Evolutionary conservation across 1,140 invertebrate genomes (phyloP), one percentile per base, ranked within the genome.

Genomic region (Mactra quadrangularis): DNA sequence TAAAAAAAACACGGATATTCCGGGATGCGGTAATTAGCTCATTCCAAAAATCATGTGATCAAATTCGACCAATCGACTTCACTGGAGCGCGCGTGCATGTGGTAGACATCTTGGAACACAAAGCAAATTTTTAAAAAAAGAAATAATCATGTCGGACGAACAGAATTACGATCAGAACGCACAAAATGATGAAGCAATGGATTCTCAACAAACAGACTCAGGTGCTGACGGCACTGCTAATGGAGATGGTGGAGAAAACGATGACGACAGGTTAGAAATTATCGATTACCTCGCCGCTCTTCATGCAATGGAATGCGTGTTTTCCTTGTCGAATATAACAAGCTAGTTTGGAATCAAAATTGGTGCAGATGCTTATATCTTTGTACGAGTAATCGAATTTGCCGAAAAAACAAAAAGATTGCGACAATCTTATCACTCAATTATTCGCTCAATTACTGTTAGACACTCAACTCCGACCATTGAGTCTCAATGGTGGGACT

Each of bases 111-210:
- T 76, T 76, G 55, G 2, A 59, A 15, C n/a, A 25, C 19, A n/a
- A 45, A n/a, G 25, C 25, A 41, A 22, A 11, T 38, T 41, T n/a
- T 55, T 38, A 50, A 25, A 71, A 19, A 3, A 74, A 71, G 22
- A 78, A 66, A 27, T 38, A 66, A 78, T 19, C 41, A 68, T 68
- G 64, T 53, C 29, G n/a, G 66, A 60, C 25, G 77, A 81, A 57
- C 77, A 79, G 29, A 68, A 27, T 29, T 53, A 57, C 17, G 62
- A 79, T 41, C 62, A 59, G 29, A 66, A n/a, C 41, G 45, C 35
- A 33, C 75, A 78, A 66, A 78, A 68, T 57, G 33, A 55, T 47
- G 77, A 81, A 59, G 53, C 52, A 4, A 81, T 81, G 77, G 77
- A 81, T 19, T 59, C 60, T 50, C 76, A 78, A 81, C 62, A 79